These are phyloP conservation scores for Empidonax traillii DNA, from an alignment of 2,113 vertebrate species.

Conservation along the genomic window DNA sequence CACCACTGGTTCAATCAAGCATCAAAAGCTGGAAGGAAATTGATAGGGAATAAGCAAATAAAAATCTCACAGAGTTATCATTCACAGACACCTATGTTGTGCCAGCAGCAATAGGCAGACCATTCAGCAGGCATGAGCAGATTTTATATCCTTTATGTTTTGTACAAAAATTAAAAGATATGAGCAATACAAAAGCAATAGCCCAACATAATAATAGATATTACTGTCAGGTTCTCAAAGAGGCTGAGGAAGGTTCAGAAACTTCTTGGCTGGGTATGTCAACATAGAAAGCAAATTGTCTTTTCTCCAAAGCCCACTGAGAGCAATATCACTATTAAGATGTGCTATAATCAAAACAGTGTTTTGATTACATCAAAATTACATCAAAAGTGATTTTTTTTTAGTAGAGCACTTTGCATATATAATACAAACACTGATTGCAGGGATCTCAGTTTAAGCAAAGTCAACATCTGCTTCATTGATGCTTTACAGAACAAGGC, in stretches of 20 bases:
- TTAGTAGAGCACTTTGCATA: background rate
- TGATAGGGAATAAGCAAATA: background rate
- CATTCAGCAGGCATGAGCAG: background rate
- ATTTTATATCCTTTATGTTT: background rate
- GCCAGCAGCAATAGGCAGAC: background rate
- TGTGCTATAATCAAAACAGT: background rate
- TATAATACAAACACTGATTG: background rate
- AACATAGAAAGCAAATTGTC: background rate
- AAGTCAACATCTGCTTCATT: background rate
- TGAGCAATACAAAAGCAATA: background rate
- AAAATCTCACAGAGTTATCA: background rate
- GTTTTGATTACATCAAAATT: too few relatives aligned
- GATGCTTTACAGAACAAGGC: background rate
- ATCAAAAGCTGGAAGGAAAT: background rate
- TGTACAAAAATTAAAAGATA: background rate
- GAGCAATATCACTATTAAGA: background rate
- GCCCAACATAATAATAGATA: background rate
- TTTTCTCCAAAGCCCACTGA: background rate
- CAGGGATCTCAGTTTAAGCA: background rate
- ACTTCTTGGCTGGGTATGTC: background rate
- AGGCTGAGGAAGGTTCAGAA: background rate
- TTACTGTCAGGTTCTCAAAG: background rate
- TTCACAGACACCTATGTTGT: background rate
- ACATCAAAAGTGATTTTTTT: background rate
- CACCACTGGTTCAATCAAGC: background rate